Evolutionary conservation across 2,888 invertebrate genomes (phyloP).

Genomic region (Elegia similella): DNA sequence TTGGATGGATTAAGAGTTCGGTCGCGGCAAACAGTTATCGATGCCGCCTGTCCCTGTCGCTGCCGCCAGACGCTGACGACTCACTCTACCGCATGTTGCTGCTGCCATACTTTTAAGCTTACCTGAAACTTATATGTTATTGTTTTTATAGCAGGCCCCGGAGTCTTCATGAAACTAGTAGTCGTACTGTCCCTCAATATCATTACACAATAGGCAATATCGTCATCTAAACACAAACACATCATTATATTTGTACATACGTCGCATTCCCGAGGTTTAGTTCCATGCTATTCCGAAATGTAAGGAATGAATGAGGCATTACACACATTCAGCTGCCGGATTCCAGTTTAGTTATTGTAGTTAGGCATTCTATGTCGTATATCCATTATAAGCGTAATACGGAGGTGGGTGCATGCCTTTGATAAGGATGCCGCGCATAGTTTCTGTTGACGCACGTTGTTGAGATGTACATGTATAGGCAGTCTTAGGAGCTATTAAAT

Average conservation of each 20-base stretch:
- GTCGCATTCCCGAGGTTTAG: slow-evolving; percentile 25
- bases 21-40: too few relatives aligned
- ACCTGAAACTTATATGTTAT: too few relatives aligned
- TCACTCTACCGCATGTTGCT: too few relatives aligned
- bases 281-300: slow-evolving; percentile 38
- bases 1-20: too few relatives aligned
- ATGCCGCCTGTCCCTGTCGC: too few relatives aligned
- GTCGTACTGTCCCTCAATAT: neutral
- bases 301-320: slow-evolving; percentile 56
- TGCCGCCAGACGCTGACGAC: too few relatives aligned
- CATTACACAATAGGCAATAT: neutral
- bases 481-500: slow-evolving; percentile 30
- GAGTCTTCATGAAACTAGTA: neutral
- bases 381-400: slow-evolving; percentile 55
- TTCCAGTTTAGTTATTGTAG: slow-evolving; percentile 67
- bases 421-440: slow-evolving; percentile 72
- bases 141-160: too few relatives aligned
- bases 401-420: slow-evolving; percentile 71
- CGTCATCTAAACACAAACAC: slow-evolving; percentile 1
- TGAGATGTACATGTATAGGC: slow-evolving; percentile 31
- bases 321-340: slow-evolving; percentile 51
- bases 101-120: too few relatives aligned
- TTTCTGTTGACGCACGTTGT: slow-evolving; percentile 53
- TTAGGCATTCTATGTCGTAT: slow-evolving; percentile 58
- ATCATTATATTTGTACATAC: slow-evolving; percentile 3